Evolutionary conservation across 2,797 vertebrate species (phyloP).

Genomic region (Agapornis canus): DNA sequence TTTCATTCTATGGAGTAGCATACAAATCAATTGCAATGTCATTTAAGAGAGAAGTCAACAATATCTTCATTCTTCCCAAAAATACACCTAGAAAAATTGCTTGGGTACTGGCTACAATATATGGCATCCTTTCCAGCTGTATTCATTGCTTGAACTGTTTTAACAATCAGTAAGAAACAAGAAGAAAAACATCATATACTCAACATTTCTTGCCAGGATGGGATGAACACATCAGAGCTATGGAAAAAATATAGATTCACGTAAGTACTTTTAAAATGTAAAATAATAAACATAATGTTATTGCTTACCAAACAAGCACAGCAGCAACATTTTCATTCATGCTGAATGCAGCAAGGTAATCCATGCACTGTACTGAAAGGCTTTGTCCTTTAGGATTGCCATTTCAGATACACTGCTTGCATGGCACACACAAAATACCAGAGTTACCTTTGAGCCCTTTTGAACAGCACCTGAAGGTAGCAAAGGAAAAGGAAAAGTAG

Average conservation of each 20-base stretch:
- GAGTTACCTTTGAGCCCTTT: neutral
- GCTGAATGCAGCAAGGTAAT: neutral
- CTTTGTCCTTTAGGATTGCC: neutral
- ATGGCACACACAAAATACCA: neutral
- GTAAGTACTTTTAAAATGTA: neutral
- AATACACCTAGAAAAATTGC: neutral
- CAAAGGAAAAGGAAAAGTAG: neutral
- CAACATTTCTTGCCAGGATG: neutral
- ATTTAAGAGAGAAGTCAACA: neutral
- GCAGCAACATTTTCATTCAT: neutral
- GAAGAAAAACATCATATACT: neutral
- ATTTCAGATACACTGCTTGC: accelerated
- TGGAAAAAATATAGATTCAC: accelerated
- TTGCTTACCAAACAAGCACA: neutral
- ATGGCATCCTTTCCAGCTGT: neutral
- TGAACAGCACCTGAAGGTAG: neutral
- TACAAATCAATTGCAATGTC: neutral
- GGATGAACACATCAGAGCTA: neutral
- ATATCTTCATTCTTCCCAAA: neutral
- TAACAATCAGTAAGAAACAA: neutral
- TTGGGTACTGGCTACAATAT: neutral
- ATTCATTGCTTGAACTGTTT: neutral
- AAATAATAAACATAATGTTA: neutral
- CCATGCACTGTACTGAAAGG: neutral
- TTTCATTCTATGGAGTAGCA: neutral